These are phyloP conservation scores for Epinephelus fuscoguttatus DNA, from an alignment of 2,113 vertebrate genomes.

Conservation along the genomic window DNA sequence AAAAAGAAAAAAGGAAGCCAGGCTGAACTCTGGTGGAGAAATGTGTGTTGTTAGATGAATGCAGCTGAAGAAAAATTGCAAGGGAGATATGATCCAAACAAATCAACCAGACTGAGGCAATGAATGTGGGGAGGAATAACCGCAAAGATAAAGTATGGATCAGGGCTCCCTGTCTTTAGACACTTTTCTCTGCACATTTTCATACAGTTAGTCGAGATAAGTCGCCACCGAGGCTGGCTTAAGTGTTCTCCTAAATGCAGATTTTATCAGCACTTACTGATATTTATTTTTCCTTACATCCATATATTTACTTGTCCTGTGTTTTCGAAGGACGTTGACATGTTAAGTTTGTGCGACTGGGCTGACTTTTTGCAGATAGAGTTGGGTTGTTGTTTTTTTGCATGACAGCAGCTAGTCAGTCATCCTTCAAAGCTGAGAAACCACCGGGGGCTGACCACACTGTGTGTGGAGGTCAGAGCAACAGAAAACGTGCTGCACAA, in stretches of 20 bases:
- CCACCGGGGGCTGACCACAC: neutral
- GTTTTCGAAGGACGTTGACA: neutral
- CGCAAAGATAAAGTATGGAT: conserved; percentile 37
- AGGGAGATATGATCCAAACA: conserved; percentile 41
- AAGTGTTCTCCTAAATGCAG: conserved; percentile 36
- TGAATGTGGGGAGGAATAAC: conserved; percentile 12
- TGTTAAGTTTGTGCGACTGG: conserved; percentile 3
- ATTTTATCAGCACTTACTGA: conserved; percentile 49
- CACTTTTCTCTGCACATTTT: conserved; percentile 21
- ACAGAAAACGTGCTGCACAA: neutral
- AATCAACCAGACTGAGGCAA: conserved; percentile 36
- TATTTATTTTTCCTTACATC: conserved; percentile 17
- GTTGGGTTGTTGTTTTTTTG: too few relatives aligned
- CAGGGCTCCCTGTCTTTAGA: conserved; percentile 14
- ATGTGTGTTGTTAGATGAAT: conserved; percentile 1
- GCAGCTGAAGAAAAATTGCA: neutral
- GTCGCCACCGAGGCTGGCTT: conserved; percentile 16
- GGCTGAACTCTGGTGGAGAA: neutral
- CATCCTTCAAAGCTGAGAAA: neutral
- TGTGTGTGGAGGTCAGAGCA: neutral
- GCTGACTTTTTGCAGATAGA: neutral
- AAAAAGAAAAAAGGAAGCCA: neutral
- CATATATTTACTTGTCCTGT: neutral
- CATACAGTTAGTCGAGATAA: conserved; percentile 23
- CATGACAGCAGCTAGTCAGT: neutral